Percentiles rank a stretch among this genome's conserved stretches.
Conservation (phyloP, 2,888 invertebrate genomes). For the Stegophylla sp. region DNA sequence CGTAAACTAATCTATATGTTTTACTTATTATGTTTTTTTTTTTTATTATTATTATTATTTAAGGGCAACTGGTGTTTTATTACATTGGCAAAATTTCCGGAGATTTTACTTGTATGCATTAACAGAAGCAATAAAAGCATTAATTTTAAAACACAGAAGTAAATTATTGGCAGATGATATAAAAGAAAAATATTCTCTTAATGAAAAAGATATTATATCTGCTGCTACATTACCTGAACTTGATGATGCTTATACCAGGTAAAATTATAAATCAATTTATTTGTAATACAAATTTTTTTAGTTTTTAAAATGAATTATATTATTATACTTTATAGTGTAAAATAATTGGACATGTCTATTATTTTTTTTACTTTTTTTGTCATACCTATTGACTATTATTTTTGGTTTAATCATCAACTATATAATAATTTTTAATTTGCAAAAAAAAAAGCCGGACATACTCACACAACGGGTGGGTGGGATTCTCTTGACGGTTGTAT, state of each 20-base stretch:
- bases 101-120: constrained; percentile 90
- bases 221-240: constrained; percentile 87
- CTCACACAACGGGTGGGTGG: no score
- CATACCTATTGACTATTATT: no score
- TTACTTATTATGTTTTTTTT: neutral
- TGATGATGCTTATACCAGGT: constrained; percentile 86
- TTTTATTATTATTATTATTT: constrained; percentile 63
- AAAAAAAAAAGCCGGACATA: no score
- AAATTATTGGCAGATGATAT: constrained; percentile 78
- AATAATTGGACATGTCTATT: no score
- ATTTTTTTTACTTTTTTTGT: no score
- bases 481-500: no score
- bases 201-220: constrained; percentile 82
- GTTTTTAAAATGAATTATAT: neutral
- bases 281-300: neutral
- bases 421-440: no score
- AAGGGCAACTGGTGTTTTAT: constrained; percentile 80
- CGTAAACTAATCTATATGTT: neutral
- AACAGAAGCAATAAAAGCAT: constrained; percentile 89
- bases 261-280: constrained; percentile 43
- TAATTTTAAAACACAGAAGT: constrained; percentile 83
- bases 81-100: constrained; percentile 88
- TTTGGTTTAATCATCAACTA: no score
- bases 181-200: constrained; percentile 73
- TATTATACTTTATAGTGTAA: no score